Conservation (phyloP, 2,888 invertebrate genomes). For the Endotricha flammealis region DNA sequence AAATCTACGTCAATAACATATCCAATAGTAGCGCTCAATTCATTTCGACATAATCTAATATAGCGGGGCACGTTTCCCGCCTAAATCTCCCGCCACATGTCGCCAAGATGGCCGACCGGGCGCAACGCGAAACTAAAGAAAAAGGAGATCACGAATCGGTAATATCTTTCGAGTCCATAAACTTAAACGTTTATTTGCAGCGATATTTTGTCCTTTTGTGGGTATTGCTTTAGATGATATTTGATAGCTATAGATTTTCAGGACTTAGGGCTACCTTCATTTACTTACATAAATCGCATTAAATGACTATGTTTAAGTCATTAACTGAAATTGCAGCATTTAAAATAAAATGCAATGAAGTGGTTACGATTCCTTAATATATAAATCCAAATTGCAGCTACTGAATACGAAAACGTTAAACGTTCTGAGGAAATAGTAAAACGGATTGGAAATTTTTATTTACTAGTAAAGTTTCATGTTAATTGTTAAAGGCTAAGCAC, state of each 20-base stretch:
- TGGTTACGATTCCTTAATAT: background rate
- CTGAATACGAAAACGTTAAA: background rate
- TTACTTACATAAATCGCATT: background rate
- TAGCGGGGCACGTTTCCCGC: conserved; percentile 75
- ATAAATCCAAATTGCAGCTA: background rate
- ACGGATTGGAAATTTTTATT: no score
- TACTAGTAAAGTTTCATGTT: no score
- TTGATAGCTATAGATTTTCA: conserved; percentile 9
- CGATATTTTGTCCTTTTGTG: conserved; percentile 75
- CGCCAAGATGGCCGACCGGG: conserved; percentile 76
- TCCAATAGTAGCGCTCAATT: conserved; percentile 77
- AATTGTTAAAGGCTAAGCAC: no score
- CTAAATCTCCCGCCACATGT: conserved; percentile 78
- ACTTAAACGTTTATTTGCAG: conserved; percentile 78
- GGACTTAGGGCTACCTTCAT: background rate
- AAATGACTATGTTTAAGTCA: conserved; percentile 4
- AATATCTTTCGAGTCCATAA: conserved; percentile 79
- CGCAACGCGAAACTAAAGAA: conserved; percentile 72
- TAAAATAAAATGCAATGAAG: conserved; percentile 4
- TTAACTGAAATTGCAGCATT: background rate
- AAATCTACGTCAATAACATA: conserved; percentile 79
- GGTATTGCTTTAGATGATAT: conserved; percentile 69
- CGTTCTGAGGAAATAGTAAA: background rate
- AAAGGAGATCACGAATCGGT: conserved; percentile 78
- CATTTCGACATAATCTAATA: conserved; percentile 78